These are phyloP conservation scores for Chalcosyrphus nemorum DNA, from an alignment of 2,888 invertebrate genomes.

Conservation along the genomic window DNA sequence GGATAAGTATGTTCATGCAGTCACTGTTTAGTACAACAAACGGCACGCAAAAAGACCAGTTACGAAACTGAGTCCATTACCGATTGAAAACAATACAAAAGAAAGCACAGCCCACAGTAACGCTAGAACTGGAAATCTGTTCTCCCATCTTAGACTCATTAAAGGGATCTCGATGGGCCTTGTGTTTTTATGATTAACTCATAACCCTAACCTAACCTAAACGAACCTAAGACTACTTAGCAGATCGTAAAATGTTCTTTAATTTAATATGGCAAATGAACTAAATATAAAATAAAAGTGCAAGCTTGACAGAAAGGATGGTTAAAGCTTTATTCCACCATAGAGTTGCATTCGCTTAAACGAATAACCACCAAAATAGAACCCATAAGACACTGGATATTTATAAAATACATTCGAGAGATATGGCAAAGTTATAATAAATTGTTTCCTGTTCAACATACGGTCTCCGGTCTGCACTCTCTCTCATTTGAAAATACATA, in stretches of 20 bases:
- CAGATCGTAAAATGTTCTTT: no score
- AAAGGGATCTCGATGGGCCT: no score
- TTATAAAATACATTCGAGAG: slow-evolving; percentile 23
- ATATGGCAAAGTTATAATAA: slow-evolving; percentile 59
- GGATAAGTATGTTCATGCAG: slow-evolving; percentile 36
- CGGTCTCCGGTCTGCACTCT: not conserved
- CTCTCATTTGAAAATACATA: slow-evolving; percentile 31
- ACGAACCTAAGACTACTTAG: no score
- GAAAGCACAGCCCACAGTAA: no score
- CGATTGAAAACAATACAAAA: not conserved
- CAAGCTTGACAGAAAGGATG: no score
- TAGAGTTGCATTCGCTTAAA: not conserved
- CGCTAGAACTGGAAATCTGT: no score
- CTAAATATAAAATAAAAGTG: no score
- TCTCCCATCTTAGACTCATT: no score
- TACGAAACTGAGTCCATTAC: not conserved
- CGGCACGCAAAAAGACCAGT: not conserved
- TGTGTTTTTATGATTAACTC: no score
- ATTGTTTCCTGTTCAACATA: slow-evolving; percentile 62
- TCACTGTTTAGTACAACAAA: not conserved
- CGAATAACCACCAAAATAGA: not conserved
- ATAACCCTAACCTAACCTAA: no score
- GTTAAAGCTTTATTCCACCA: not conserved
- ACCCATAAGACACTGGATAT: not conserved
- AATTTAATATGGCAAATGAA: no score